Conservation (phyloP, 2,113 vertebrate species). For the Nansenia antarctica region DNA sequence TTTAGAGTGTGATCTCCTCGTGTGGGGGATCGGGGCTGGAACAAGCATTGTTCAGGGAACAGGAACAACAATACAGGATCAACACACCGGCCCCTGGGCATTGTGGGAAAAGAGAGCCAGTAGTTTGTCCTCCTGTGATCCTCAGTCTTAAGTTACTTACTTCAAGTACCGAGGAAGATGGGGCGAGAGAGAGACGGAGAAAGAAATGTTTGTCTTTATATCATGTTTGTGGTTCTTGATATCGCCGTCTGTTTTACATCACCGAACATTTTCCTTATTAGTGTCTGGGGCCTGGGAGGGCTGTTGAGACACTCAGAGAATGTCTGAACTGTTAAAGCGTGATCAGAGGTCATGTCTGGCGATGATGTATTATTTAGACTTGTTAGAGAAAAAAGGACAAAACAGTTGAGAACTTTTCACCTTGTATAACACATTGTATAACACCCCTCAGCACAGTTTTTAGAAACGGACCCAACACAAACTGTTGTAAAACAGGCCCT, state of each 20-base stretch:
- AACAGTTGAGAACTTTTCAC: neutral
- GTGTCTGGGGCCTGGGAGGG: no score
- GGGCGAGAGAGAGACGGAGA: no score
- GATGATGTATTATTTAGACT: neutral
- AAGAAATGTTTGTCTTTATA: no score
- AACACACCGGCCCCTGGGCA: neutral
- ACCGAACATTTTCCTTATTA: no score
- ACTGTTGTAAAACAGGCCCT: neutral
- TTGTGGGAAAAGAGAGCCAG: neutral
- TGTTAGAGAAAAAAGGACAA: constrained; percentile 10
- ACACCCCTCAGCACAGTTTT: neutral
- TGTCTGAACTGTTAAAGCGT: neutral
- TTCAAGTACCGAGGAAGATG: no score
- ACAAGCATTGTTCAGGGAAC: no score
- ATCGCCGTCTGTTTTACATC: no score
- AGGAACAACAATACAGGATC: neutral
- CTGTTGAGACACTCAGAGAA: neutral
- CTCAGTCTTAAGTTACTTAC: no score
- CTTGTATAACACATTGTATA: neutral
- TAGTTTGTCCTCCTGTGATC: no score
- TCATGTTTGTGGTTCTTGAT: no score
- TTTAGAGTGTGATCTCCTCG: no score
- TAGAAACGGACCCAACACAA: neutral
- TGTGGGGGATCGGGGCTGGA: no score
- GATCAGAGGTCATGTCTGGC: neutral